Conservation (phyloP, 2,113 vertebrate species). For the Tachysurus vachellii region DNA sequence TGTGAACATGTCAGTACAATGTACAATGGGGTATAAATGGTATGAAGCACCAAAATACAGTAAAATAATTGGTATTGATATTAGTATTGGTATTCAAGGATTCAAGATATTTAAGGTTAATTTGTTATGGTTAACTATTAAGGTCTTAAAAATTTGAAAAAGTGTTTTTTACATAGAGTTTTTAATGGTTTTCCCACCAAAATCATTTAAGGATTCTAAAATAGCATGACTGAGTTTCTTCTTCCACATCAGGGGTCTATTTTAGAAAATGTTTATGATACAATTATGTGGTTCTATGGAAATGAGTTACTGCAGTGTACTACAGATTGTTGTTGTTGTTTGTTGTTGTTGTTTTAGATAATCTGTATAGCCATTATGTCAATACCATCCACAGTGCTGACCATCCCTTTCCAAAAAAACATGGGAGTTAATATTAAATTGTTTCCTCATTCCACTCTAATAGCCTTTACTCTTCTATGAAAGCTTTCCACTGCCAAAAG, state of each 20-base stretch:
- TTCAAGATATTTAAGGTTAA: no score
- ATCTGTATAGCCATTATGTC: not conserved
- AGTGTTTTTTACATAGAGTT: not conserved
- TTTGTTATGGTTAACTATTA: not conserved
- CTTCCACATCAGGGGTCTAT: not conserved
- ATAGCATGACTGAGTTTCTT: slow-evolving; percentile 7
- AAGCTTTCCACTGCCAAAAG: not conserved
- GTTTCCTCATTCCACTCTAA: not conserved
- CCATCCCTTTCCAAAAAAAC: not conserved
- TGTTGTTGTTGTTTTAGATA: not conserved
- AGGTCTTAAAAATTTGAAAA: not conserved
- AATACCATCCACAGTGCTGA: not conserved
- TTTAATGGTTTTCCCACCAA: not conserved
- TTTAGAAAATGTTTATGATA: not conserved
- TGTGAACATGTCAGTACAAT: not conserved
- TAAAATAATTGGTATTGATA: not conserved
- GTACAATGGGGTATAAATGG: not conserved
- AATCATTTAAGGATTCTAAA: not conserved
- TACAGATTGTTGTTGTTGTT: not conserved
- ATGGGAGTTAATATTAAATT: not conserved
- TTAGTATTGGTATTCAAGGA: not conserved
- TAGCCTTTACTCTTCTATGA: not conserved
- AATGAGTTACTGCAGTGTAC: not conserved
- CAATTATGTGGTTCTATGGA: not conserved
- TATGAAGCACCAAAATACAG: not conserved